Evolutionary conservation across 2,888 invertebrate species (phyloP), one percentile per base, ranked within the genome.

Genomic region (Dryadula phaetusa): DNA sequence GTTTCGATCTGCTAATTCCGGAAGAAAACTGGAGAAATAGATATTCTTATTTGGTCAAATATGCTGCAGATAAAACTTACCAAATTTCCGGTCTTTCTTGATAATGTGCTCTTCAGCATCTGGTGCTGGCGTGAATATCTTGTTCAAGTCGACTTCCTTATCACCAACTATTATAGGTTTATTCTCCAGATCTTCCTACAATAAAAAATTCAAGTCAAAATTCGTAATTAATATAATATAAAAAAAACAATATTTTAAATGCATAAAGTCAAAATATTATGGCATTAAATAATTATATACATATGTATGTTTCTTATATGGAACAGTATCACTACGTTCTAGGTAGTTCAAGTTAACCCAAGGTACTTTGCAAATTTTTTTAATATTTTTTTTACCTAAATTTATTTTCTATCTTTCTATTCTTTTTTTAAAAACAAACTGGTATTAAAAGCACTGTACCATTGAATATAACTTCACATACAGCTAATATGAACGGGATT

Each of bases 51-150:
- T n/a, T n/a, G n/a, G 18, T 20, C 18, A 46, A 20, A 46, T 18
- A 46, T 18, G 32, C 8, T 32, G 8, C 32, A 18, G n/a, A 62
- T 44, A 18, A 46, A 10, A 46, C 83, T 80, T 66, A 92, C 92
- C 92, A 76, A 92, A 92, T 93, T 94, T 94, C 93, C 94, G 94
- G 83, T 95, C 94, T 83, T 94, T 96, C 82, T 95, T 95, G 62
- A 97, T 97, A 76, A 95, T 89, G 80, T 96, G 94, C 86, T 96
- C 96, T 71, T 95, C 95, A 75, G 95, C 94, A 89, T 97, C 97
- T 72, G 96, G 94, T n/a, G 97, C 97, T 63, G 97, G 97, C 3
- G 97, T 97, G 87, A 98, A 97, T 80, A 97, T 95, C 88, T 97
- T 97, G 88, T 97, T 96, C 82, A 98, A 93, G 87, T 97, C 96